Base-by-base conservation (phyloP, 1,140 invertebrate species). In the Drosophila arizonae region DNA sequence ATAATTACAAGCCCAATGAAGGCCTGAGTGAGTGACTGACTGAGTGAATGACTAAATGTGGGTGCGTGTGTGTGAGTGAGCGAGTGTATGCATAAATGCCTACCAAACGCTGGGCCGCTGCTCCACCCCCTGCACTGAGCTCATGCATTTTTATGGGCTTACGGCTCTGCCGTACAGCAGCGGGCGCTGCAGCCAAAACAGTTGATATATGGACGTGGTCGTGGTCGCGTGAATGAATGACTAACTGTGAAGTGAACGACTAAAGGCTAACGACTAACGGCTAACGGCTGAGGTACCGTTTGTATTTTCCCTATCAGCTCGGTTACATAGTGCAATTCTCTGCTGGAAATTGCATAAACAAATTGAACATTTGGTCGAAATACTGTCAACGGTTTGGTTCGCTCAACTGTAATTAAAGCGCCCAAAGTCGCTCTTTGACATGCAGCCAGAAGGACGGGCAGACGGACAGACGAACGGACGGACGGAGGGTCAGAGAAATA, bases 121-220 rank as follows among this genome's bases (percentile, higher is more conserved):
- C 36, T 11, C 70, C 58, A 45, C 66, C 64, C 72, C 60, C 57
- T 39, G 11, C 21, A 41, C 55, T 51, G 60, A 41, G 72, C 82
- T 72, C 68, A 77, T 84, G 82, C 82, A 84, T 87, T 87, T 87
- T 79, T 87, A 88, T 84, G 82, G 82, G 82, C 81, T 86, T 86
- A 77, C 71, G 54, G 52, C 52, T 77, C 66, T 21, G 66, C 6
- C 48, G 43, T 6, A 64, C 45, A 48, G 21, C 60, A 51, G 58
- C 43, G 9, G 65, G 52, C 45, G 13, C 33, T 61, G 21, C 9
- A 36, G 57, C 65, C 28, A 58, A 66, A 76, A 65, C 82, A 79
- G 82, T 87, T 87, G 62, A 69, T 39, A 73, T 55, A 67, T 63
- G 60, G 45, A 79, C 69, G 79, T 77, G 69, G 60, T 63, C 76